These are phyloP conservation scores for Pseudoatta argentina DNA, from an alignment of 1,140 invertebrate species.

Conservation along the genomic window DNA sequence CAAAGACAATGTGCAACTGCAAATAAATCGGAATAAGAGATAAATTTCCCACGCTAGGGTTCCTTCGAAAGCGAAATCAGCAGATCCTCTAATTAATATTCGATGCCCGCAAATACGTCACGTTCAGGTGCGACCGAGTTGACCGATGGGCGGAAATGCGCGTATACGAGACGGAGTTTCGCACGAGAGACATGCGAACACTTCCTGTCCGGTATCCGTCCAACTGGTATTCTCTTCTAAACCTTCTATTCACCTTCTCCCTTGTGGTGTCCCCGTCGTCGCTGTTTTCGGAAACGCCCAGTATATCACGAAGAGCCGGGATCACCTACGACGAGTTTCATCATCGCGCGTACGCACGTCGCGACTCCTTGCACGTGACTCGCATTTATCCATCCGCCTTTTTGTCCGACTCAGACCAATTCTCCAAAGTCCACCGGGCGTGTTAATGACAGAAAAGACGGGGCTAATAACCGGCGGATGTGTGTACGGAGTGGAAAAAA, in stretches of 20 bases:
- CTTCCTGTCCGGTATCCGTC: slow-evolving; percentile 68
- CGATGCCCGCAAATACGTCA: slow-evolving; percentile 58
- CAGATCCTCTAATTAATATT: slow-evolving; percentile 68
- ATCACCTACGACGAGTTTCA: slow-evolving; percentile 80
- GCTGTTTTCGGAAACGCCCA: slow-evolving; percentile 49
- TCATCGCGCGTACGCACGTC: slow-evolving; percentile 81
- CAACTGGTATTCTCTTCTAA: slow-evolving; percentile 17
- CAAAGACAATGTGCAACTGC: not conserved
- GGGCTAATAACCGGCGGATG: slow-evolving; percentile 75
- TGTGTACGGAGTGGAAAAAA: slow-evolving; percentile 18
- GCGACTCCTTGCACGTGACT: slow-evolving; percentile 80
- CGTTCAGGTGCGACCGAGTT: slow-evolving; percentile 31
- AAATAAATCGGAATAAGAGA: slow-evolving; percentile 3
- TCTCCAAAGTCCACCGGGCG: slow-evolving; percentile 75
- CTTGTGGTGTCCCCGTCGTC: too few relatives aligned
- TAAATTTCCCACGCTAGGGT: not conserved
- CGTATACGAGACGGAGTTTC: not conserved
- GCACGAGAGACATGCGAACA: slow-evolving; percentile 74
- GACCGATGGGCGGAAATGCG: slow-evolving; percentile 71
- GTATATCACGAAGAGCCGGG: slow-evolving; percentile 51
- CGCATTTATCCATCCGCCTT: slow-evolving; percentile 81
- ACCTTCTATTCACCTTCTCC: not conserved
- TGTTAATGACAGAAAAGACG: slow-evolving; percentile 77
- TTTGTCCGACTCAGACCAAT: slow-evolving; percentile 72
- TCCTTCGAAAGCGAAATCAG: slow-evolving; percentile 54